These are phyloP conservation scores for Anolis carolinensis DNA, from an alignment of 2,113 vertebrate genomes.

Conservation along the genomic window DNA sequence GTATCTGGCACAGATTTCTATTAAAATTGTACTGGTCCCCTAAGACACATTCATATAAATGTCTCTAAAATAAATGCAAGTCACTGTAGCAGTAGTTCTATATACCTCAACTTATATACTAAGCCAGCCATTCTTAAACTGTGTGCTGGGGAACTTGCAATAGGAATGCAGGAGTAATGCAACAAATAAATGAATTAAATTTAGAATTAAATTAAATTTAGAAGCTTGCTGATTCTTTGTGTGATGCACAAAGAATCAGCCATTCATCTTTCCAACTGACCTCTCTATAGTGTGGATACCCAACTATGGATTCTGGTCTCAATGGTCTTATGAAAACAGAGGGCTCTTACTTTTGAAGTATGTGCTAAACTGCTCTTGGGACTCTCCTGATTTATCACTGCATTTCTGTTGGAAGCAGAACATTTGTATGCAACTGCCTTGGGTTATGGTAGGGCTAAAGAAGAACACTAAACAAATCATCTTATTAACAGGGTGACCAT, in stretches of 20 bases:
- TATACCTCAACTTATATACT: neutral
- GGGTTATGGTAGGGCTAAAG: too few relatives aligned
- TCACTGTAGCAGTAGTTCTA: neutral
- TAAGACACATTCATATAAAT: neutral
- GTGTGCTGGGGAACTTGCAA: neutral
- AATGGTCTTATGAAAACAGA: too few relatives aligned
- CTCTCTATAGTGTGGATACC: neutral
- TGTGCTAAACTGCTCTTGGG: neutral
- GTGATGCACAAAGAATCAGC: neutral
- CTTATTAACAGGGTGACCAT: too few relatives aligned
- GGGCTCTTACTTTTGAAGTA: too few relatives aligned
- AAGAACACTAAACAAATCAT: too few relatives aligned
- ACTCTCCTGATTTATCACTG: neutral
- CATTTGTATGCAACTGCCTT: neutral
- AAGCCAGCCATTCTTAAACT: neutral
- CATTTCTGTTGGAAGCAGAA: neutral
- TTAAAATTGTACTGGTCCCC: neutral
- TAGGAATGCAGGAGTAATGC: neutral
- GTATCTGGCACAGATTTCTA: neutral
- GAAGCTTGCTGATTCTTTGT: neutral
- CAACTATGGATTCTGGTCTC: too few relatives aligned
- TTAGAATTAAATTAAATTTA: neutral
- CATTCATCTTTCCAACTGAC: neutral
- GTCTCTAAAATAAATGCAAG: neutral
- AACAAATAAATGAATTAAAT: slow-evolving; percentile 1